Evolutionary conservation across 2,113 vertebrate species (phyloP).

Genomic region (Melanocharis versteri): DNA sequence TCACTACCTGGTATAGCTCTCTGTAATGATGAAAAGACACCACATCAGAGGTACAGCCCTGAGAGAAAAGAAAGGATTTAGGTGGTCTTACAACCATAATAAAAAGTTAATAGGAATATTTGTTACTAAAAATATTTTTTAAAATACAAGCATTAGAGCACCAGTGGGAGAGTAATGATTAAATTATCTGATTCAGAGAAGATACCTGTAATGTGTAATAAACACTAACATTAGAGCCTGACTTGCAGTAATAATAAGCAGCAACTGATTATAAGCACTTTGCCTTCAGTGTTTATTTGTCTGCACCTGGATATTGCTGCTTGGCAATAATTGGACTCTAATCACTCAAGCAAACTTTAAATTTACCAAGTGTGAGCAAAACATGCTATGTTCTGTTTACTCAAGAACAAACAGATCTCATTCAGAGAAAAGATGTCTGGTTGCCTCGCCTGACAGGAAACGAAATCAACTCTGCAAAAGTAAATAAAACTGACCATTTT

Average conservation of each 20-base stretch:
- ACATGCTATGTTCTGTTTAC: slow-evolving; percentile 33
- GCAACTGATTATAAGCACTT: slow-evolving; percentile 36
- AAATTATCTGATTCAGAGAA: slow-evolving; percentile 36
- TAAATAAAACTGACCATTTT: neutral
- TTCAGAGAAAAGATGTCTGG: neutral
- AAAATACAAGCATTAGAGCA: neutral
- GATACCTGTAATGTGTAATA: slow-evolving; percentile 20
- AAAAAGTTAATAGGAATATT: slow-evolving; percentile 3
- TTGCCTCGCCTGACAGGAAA: neutral
- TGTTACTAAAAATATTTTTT: neutral
- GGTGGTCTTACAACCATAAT: neutral
- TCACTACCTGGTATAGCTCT: neutral
- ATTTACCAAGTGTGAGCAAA: slow-evolving; percentile 48
- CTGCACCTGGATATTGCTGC: slow-evolving; percentile 58
- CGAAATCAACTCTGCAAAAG: neutral
- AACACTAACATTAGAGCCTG: slow-evolving; percentile 14
- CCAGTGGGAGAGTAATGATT: slow-evolving; percentile 27
- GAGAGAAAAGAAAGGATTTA: neutral
- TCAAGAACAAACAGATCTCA: neutral
- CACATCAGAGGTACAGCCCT: neutral
- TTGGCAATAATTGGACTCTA: slow-evolving; percentile 56
- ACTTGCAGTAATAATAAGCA: slow-evolving; percentile 26
- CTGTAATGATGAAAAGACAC: neutral
- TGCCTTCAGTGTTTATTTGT: slow-evolving; percentile 46
- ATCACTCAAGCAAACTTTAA: slow-evolving; percentile 60